Base-by-base conservation (phyloP, 2,888 invertebrate species). In the Candidula unifasciata region DNA sequence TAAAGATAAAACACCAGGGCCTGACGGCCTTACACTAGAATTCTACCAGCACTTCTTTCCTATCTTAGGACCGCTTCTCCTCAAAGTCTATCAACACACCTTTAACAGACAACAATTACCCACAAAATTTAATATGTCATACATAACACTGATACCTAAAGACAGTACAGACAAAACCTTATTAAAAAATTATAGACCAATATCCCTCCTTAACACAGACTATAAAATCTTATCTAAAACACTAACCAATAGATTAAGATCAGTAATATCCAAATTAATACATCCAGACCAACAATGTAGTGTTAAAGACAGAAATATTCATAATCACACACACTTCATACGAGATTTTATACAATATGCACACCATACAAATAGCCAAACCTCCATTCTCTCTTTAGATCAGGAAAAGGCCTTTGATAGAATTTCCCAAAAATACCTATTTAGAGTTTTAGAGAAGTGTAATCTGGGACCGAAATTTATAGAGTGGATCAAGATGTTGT, bases 321-420 rank as follows among this genome's bases (percentile, higher is more conserved):
- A 60, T 30, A 44, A n/a, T 18, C 57, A 78, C 60, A 60, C 77
- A 78, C 78, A 78, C 78, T 30, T 60, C 54, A 54, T 60, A 21
- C 21, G 57, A 60, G 57, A 78, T 60, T 30, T 60, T 3, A 54
- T 60, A 60, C 21, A 27, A 13, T 60, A 33, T 30, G 33, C 78
- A 13, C 78, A 60, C 16, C 10, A 33, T 21, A 71, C 8, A 16
- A 13, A 35, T 18, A 21, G 35, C 5, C 71, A 33, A 24, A 21
- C 71, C 8, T 71, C 35, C 24, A 21, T 71, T 3, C 16, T 71
- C 33, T 71, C 71, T 5, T 33, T 71, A 16, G 71, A 71, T 21
- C 37, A 33, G 35, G 71, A 71, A 21, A 71, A 71, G 13, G 71
- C 71, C 35, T 71, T 35, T 8, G 71, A 35, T 21, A 33, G 71